phyloP scores from a whole-genome alignment of 37 sponge, comb jelly and placozoan genomes.

The Sycon ciliatum region DNA sequence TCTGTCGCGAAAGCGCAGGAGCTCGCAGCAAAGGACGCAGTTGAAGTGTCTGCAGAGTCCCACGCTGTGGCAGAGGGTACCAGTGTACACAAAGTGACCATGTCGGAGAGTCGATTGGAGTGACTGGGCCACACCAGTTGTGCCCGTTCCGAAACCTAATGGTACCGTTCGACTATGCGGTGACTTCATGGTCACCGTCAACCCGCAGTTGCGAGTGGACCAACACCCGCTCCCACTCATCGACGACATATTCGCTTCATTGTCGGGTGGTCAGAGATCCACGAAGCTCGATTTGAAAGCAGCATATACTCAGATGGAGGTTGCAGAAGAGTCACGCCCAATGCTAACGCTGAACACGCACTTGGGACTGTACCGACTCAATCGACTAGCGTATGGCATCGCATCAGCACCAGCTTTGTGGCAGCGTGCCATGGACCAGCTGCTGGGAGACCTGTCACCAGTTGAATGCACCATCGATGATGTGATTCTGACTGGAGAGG shows the following conservation, averaged over 20 bases:
- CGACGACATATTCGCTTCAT: no score
- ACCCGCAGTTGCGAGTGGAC: slow-evolving; percentile 16
- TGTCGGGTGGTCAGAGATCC: slow-evolving; percentile 3
- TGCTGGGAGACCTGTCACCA: not conserved
- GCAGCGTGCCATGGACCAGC: no score
- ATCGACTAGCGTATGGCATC: no score
- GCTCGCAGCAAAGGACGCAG: no score
- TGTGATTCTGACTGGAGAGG: not conserved
- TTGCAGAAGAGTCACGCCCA: not conserved
- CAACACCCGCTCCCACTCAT: slow-evolving; percentile 26
- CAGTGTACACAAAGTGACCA: no score
- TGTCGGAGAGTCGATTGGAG: not conserved
- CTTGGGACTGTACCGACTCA: slow-evolving; percentile 16
- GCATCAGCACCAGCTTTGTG: no score
- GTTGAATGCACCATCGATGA: slow-evolving; percentile 13
- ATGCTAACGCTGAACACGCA: slow-evolving; percentile 11
- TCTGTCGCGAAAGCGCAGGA: no score
- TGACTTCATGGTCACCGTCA: slow-evolving; percentile 29
- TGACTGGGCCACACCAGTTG: slow-evolving; percentile 31
- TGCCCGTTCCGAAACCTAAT: slow-evolving; percentile 20
- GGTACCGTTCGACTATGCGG: slow-evolving; percentile 17
- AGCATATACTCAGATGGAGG: not conserved
- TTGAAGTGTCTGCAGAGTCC: no score
- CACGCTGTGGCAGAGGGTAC: no score
- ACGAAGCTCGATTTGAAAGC: slow-evolving; percentile 14